phyloP scores from a whole-genome alignment of 1,140 invertebrate genomes.

The Megathymus violae region DNA sequence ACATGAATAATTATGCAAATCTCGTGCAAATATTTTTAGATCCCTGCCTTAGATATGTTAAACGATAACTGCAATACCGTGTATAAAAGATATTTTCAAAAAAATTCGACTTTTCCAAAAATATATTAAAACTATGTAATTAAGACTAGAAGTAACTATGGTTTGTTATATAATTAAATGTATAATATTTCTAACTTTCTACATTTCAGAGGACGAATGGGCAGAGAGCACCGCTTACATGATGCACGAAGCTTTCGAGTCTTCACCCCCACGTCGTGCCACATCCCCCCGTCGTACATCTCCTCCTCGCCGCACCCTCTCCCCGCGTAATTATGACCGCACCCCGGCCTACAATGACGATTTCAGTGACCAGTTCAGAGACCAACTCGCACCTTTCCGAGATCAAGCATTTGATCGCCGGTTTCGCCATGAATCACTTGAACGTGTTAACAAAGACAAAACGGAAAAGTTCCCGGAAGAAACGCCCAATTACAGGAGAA shows the following conservation, averaged over 20 bases:
- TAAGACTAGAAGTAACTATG: no score
- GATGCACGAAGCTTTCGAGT: conserved; percentile 82
- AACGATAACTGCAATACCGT: no score
- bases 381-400: conserved; percentile 66
- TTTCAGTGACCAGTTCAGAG: conserved; percentile 67
- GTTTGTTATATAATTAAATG: no score
- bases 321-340: conserved; percentile 66
- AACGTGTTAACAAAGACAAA: conserved; percentile 65
- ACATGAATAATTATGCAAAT: conserved; percentile 14
- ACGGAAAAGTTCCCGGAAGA: conserved; percentile 67
- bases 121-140: no score
- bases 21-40: conserved; percentile 14
- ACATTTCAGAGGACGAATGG: conserved; percentile 82
- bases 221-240: conserved; percentile 82
- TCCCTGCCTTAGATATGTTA: neutral
- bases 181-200: no score
- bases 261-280: conserved; percentile 64
- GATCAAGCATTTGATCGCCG: conserved; percentile 71
- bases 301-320: conserved; percentile 55
- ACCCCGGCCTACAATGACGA: conserved; percentile 60
- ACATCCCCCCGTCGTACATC: conserved; percentile 50
- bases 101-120: no score
- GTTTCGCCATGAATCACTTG: conserved; percentile 72
- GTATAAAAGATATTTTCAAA: no score
- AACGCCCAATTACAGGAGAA: conserved; percentile 60